phyloP scores from a whole-genome alignment of 2,113 vertebrate species.

The Ceyx cyanopectus region DNA sequence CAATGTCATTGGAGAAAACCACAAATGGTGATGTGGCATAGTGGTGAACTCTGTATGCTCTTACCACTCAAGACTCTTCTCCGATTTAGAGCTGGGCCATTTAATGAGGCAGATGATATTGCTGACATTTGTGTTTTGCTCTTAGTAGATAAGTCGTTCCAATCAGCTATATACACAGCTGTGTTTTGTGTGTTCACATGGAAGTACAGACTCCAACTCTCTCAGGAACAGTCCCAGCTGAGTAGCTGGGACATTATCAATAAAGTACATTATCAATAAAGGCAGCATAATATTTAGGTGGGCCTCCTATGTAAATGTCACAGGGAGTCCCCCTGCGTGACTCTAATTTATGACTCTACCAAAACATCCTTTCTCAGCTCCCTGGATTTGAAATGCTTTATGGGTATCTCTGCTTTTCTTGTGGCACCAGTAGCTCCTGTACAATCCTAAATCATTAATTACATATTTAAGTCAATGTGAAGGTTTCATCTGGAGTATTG shows the following conservation, averaged over 20 bases:
- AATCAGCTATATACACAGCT: not conserved
- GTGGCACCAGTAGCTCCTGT: not conserved
- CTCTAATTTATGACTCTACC: not conserved
- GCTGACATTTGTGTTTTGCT: not conserved
- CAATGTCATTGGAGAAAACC: not conserved
- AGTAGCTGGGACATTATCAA: not conserved
- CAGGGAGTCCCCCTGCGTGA: rapidly evolving
- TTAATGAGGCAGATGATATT: not conserved
- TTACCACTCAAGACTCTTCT: not conserved
- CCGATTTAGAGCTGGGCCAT: not conserved
- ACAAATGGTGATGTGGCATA: not conserved
- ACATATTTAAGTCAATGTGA: not conserved
- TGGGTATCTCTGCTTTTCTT: not conserved
- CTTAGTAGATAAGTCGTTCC: not conserved
- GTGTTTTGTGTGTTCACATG: not conserved
- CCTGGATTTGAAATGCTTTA: not conserved
- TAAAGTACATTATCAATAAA: not conserved
- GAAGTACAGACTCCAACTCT: not conserved
- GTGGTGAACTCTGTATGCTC: not conserved
- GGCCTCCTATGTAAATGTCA: not conserved
- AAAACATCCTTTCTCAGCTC: not conserved
- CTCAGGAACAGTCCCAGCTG: not conserved
- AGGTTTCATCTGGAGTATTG: not conserved
- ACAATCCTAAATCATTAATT: not conserved
- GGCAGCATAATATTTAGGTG: not conserved